Percentiles rank a stretch among this genome's conserved stretches.
Conservation (phyloP, 2,888 invertebrate genomes). For the Agonum fuliginosum region DNA sequence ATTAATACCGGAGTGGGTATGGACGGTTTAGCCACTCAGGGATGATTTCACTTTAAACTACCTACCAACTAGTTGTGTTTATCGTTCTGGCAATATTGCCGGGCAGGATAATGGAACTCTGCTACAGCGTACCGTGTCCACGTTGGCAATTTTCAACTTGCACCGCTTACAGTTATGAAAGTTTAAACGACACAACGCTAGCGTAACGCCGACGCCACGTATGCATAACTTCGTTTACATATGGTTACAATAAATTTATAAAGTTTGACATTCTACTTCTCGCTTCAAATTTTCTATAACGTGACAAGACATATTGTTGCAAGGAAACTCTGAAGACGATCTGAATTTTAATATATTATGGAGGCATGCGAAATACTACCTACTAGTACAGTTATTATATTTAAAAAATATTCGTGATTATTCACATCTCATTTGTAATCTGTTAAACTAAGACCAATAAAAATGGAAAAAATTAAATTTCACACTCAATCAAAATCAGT, state of each 20-base stretch:
- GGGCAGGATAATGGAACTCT: constrained; percentile 20
- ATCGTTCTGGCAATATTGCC: constrained; percentile 10
- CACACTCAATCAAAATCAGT: too few relatives aligned
- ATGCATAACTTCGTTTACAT: constrained; percentile 50
- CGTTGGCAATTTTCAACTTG: constrained; percentile 43
- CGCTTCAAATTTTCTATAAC: constrained; percentile 1
- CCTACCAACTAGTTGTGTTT: constrained; percentile 5
- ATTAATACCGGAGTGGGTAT: not conserved
- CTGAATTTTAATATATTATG: constrained; percentile 13
- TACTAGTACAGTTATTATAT: constrained; percentile 5
- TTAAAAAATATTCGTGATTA: too few relatives aligned
- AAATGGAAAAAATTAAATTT: too few relatives aligned
- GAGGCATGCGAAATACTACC: constrained; percentile 9
- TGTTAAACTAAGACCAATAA: too few relatives aligned
- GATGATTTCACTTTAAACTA: not conserved
- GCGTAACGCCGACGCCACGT: constrained; percentile 34
- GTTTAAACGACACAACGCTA: constrained; percentile 32
- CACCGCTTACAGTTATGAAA: constrained; percentile 44
- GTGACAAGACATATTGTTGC: constrained; percentile 29
- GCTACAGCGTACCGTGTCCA: constrained; percentile 2
- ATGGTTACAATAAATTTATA: constrained; percentile 49
- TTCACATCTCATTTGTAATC: too few relatives aligned
- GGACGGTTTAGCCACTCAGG: not conserved
- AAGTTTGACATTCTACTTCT: constrained; percentile 28
- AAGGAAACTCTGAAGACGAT: not conserved